These are phyloP conservation scores for Sakesphorus luctuosus DNA, from an alignment of 2,113 vertebrate species.

Conservation along the genomic window DNA sequence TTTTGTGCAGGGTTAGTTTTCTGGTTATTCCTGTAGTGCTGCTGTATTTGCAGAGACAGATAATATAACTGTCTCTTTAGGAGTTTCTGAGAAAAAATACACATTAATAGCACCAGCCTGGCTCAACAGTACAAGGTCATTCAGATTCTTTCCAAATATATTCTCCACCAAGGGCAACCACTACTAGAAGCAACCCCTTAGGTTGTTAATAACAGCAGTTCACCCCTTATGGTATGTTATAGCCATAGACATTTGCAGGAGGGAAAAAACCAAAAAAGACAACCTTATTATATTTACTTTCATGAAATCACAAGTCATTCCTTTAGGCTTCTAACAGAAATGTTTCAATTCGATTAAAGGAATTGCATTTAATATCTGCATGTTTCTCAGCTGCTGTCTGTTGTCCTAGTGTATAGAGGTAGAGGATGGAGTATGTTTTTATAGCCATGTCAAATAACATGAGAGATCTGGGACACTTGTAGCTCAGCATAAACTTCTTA, in stretches of 20 bases:
- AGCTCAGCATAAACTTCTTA: background rate
- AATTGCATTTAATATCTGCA: background rate
- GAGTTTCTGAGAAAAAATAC: background rate
- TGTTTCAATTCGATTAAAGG: background rate
- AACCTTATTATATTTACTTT: background rate
- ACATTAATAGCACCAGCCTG: background rate
- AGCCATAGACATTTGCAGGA: background rate
- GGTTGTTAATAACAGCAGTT: background rate
- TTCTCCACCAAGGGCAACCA: conserved; percentile 26
- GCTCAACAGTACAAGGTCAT: conserved; percentile 16
- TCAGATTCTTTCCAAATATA: background rate
- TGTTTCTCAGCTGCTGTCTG: background rate
- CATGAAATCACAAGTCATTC: background rate
- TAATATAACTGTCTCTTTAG: background rate
- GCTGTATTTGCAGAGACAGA: background rate
- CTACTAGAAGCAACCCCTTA: background rate
- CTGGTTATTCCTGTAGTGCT: background rate
- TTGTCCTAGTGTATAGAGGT: background rate
- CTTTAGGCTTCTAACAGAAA: background rate
- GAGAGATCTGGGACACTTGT: background rate
- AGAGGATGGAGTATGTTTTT: background rate
- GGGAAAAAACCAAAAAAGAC: background rate
- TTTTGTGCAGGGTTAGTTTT: background rate
- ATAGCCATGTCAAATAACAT: background rate
- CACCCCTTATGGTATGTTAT: background rate